These are phyloP conservation scores for Corythornis vintsioides DNA, from an alignment of 2,113 vertebrate species.

Conservation along the genomic window DNA sequence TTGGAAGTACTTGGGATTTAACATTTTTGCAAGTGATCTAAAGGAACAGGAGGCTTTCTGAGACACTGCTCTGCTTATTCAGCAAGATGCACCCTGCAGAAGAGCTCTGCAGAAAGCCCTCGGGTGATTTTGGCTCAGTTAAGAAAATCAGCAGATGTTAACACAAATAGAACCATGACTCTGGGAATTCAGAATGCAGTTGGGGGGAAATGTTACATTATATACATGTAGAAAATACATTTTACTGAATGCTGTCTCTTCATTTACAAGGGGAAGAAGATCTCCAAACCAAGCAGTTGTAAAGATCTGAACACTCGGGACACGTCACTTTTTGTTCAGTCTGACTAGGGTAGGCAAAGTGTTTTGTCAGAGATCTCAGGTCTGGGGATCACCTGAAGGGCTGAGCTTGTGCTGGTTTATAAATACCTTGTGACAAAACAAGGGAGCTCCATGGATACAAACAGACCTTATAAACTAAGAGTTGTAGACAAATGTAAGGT, in stretches of 20 bases:
- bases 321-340: background rate
- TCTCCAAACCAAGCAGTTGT: background rate
- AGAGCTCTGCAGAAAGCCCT: background rate
- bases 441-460: background rate
- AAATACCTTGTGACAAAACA: background rate
- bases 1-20: background rate
- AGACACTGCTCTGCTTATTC: background rate
- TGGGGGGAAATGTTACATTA: background rate
- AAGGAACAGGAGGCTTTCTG: background rate
- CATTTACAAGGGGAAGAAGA: background rate
- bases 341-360: background rate
- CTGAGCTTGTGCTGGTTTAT: rapidly evolving
- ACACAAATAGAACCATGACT: background rate
- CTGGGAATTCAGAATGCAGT: background rate
- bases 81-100: background rate
- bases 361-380: background rate
- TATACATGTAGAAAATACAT: background rate
- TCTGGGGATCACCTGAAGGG: background rate
- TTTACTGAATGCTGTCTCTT: background rate
- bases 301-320: background rate
- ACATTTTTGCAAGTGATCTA: background rate
- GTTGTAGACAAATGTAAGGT: background rate
- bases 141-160: background rate
- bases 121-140: background rate
- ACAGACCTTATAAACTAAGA: background rate